phyloP scores from a whole-genome alignment of 2,797 vertebrate species.

The Arremon aurantiirostris region DNA sequence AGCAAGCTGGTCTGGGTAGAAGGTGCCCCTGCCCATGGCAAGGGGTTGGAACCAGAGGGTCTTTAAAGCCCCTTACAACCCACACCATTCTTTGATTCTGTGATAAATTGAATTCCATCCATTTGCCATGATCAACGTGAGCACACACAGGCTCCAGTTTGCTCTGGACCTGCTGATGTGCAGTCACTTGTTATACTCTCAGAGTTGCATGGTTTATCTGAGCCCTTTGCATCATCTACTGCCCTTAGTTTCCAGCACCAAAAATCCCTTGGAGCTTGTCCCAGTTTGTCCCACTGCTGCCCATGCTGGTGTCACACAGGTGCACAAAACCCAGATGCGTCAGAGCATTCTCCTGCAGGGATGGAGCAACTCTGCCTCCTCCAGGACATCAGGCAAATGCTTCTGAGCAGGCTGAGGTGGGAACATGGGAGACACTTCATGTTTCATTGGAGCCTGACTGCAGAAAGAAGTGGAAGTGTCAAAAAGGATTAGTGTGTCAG shows the following conservation, averaged over 20 bases:
- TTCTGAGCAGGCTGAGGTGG: background rate
- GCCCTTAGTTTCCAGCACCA: background rate
- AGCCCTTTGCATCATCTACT: background rate
- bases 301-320: background rate
- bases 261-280: background rate
- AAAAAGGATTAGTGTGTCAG: background rate
- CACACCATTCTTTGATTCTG: background rate
- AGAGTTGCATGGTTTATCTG: background rate
- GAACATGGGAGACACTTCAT: background rate
- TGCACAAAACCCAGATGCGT: background rate
- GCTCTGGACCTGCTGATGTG: background rate
- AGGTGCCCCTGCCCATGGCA: background rate
- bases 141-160: fast-evolving
- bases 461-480: background rate
- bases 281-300: background rate
- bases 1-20: background rate
- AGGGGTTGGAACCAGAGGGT: background rate
- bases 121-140: background rate
- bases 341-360: background rate
- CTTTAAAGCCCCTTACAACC: background rate
- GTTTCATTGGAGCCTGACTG: background rate
- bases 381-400: background rate
- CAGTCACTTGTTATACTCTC: background rate
- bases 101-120: background rate
- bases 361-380: background rate